Base-by-base conservation (phyloP, 2,888 invertebrate genomes). In the Caenorhabditis uteleia region DNA sequence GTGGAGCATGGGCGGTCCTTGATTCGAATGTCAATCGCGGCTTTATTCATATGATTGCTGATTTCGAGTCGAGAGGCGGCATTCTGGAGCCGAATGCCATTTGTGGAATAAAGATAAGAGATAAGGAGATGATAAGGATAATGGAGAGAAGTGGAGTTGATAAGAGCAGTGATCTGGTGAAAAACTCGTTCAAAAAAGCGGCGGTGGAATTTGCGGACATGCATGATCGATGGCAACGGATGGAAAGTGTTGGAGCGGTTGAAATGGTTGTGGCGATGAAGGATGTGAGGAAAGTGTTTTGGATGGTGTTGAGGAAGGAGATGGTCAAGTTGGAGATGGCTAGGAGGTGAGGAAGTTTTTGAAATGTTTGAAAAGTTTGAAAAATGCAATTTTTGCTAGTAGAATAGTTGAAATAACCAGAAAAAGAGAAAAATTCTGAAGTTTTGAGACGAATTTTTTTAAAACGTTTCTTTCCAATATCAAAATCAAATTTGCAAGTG, bases 1-100 rank as follows among this genome's bases (percentile, higher is more conserved):
- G 98, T 7, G 98, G 98, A 5, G 95, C 98, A 5, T 99, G 98
- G 98, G 98, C 93, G 34, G 91, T 98, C 0, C 90, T 98, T 1
- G 98, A 98, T 86, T 91, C 95, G 6, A 90, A 91, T 48, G 97
- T 99, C 83, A 98, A 99, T 86, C 89, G 90, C 21, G 87, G 89
- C 10, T 88, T 92, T 77, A 97, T 99, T 91, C 97, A 98, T 86
- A 95, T 95, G 90, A 95, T 95, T 84, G 95, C 97, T 0, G 98
- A 98, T 86, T 89, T 90, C 0, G 91, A 93, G 18, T 73, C 74
- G 91, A 83, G 95, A 90, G 0, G 98, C 95, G 85, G 95, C 34
- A 92, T 99, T 0, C 84, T 99, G 27, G 98, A 99, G 86, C 91
- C 98, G 0, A 94, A 94, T 84, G 94, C 94, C 31, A 92, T 92